Evolutionary conservation across 2,113 vertebrate species (phyloP).

Genomic region (Rhea pennata): DNA sequence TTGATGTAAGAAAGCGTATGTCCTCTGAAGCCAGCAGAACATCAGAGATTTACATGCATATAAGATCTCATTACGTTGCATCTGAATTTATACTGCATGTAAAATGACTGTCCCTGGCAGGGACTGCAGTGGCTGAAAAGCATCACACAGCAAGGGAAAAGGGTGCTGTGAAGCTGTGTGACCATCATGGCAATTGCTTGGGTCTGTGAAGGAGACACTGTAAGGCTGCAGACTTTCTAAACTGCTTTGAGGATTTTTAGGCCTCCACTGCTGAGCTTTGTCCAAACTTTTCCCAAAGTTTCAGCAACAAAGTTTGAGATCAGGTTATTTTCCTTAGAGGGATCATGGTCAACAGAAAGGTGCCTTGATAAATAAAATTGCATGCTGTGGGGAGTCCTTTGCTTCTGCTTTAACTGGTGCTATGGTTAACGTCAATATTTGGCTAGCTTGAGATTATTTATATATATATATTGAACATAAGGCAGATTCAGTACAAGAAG

Average conservation of each 20-base stretch:
- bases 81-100: neutral
- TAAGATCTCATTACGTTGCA: neutral
- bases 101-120: neutral
- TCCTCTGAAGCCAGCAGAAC: neutral
- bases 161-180: neutral
- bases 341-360: accelerated
- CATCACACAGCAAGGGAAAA: neutral
- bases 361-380: neutral
- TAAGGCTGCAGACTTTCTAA: neutral
- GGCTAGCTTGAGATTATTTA: neutral
- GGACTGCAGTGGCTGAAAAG: neutral
- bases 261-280: neutral
- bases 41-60: neutral
- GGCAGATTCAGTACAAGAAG: neutral
- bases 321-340: neutral
- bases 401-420: neutral
- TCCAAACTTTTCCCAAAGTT: neutral
- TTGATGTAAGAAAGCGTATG: neutral
- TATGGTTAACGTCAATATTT: neutral
- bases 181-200: neutral
- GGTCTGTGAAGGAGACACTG: neutral
- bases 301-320: neutral
- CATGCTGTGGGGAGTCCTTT: neutral
- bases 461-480: neutral
- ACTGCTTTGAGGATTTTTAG: neutral